Evolutionary conservation across 2,888 invertebrate genomes (phyloP).

Genomic region (Apamea epomidion): DNA sequence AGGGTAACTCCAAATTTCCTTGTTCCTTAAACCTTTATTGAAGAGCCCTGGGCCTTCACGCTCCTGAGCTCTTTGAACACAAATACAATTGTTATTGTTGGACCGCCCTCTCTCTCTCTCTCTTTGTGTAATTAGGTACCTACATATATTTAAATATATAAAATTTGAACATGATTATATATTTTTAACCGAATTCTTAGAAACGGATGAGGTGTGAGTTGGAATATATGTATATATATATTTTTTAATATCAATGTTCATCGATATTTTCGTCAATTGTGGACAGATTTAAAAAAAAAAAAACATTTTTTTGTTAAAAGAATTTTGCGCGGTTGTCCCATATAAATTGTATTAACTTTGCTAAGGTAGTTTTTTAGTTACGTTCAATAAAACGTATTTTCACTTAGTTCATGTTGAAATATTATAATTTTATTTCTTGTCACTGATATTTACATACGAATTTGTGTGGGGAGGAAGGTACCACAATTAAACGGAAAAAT

Average conservation of each 20-base stretch:
- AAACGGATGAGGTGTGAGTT: not conserved
- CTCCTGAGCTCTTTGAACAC: constrained; percentile 41
- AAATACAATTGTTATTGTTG: constrained; percentile 58
- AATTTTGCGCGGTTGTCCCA: too few species aligned
- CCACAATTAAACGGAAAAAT: not conserved
- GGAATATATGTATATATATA: not conserved
- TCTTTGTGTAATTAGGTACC: not conserved
- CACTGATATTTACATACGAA: not conserved
- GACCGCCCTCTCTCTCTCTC: constrained; percentile 32
- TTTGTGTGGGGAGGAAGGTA: not conserved
- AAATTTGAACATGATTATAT: not conserved
- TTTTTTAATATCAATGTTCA: not conserved
- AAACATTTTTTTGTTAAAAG: too few species aligned
- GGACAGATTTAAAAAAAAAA: not conserved
- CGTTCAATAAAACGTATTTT: too few species aligned
- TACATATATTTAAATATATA: not conserved
- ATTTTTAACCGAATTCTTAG: not conserved
- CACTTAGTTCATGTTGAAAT: too few species aligned
- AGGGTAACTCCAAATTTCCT: constrained; percentile 26
- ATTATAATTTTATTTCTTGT: too few species aligned
- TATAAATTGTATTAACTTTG: not conserved
- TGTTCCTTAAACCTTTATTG: constrained; percentile 41
- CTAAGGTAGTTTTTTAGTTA: not conserved
- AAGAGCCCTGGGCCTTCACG: constrained; percentile 31
- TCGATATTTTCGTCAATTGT: not conserved